Percentiles rank a stretch among this genome's conserved stretches.
Conservation (phyloP, 2,888 invertebrate species). For the Hydroisotoma schaefferi region DNA sequence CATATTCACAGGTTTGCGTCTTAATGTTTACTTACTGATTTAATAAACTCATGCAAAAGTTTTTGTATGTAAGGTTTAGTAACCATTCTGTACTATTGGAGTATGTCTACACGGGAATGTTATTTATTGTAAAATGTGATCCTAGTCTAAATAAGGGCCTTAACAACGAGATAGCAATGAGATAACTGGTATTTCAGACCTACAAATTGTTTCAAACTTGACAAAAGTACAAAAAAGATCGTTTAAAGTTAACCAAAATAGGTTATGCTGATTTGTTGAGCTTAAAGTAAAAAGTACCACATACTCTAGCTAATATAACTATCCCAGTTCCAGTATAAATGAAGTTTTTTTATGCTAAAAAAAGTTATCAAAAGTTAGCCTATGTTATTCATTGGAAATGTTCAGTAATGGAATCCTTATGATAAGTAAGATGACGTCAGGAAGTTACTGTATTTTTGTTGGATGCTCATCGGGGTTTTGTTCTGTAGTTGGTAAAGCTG, state of each 20-base stretch:
- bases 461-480: background rate
- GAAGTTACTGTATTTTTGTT: slow-evolving; percentile 1
- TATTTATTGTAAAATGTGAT: too few relatives aligned
- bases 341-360: background rate
- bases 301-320: background rate
- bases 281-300: background rate
- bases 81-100: too few relatives aligned
- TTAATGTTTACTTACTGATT: too few relatives aligned
- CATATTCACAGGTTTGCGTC: too few relatives aligned
- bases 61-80: too few relatives aligned
- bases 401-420: background rate
- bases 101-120: too few relatives aligned
- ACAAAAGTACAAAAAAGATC: too few relatives aligned
- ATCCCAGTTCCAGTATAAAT: slow-evolving; percentile 1
- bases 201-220: too few relatives aligned
- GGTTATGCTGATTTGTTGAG: background rate
- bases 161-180: too few relatives aligned
- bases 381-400: background rate
- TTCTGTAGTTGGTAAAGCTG: background rate
- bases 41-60: too few relatives aligned
- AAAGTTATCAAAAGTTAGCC: slow-evolving; percentile 1
- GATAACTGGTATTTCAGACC: too few relatives aligned
- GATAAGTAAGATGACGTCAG: background rate
- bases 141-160: too few relatives aligned
- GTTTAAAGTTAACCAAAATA: background rate